phyloP scores from a whole-genome alignment of 1,140 invertebrate species.

The Macrobrachium rosenbergii region DNA sequence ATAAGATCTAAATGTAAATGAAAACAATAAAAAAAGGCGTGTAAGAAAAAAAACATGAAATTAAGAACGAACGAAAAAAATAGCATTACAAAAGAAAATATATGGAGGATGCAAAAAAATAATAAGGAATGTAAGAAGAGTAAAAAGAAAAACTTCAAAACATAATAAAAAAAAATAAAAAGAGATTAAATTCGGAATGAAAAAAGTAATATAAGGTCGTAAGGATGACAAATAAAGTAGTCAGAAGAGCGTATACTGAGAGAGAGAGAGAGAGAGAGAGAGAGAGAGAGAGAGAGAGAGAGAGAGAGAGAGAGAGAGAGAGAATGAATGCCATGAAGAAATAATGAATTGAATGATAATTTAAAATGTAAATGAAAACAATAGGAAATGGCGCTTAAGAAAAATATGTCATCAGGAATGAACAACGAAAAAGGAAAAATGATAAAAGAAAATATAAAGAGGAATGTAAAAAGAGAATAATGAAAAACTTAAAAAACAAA shows the following conservation, averaged over 20 bases:
- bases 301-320: too few species aligned
- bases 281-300: too few species aligned
- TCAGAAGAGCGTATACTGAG: too few species aligned
- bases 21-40: neutral
- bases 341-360: too few species aligned
- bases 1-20: neutral
- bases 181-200: too few species aligned
- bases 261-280: too few species aligned
- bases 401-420: neutral
- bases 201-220: neutral
- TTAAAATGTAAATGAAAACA: neutral
- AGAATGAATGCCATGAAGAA: too few species aligned
- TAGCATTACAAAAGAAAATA: too few species aligned
- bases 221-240: neutral
- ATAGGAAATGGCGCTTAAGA: neutral
- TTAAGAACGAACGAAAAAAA: neutral
- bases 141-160: neutral
- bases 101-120: neutral
- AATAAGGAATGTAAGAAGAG: neutral
- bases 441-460: neutral
- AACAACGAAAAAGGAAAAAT: neutral
- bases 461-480: neutral
- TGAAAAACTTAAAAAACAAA: neutral
- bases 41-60: neutral
- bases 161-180: neutral